phyloP scores from a whole-genome alignment of 2,888 invertebrate species.

The Phengaris alcon region DNA sequence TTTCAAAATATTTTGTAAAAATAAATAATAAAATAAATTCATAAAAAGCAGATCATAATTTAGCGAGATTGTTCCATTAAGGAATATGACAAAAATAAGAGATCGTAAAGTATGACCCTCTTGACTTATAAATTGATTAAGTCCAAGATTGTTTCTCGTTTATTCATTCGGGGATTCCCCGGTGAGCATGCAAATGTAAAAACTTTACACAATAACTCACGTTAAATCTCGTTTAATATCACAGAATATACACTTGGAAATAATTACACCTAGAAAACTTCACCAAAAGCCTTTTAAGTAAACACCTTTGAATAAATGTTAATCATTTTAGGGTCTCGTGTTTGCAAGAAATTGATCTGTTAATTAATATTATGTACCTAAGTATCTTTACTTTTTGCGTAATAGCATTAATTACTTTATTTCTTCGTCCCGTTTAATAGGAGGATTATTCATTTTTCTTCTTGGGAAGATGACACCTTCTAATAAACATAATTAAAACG shows the following conservation, averaged over 20 bases:
- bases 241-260: not conserved
- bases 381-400: not conserved
- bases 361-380: not conserved
- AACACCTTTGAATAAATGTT: constrained; percentile 8
- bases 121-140: constrained; percentile 26
- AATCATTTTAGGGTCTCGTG: not conserved
- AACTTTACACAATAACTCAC: constrained; percentile 28
- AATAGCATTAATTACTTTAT: not conserved
- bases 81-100: constrained; percentile 12
- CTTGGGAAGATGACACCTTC: too few relatives aligned
- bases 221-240: constrained; percentile 1
- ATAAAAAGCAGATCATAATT: constrained; percentile 14
- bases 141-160: constrained; percentile 25
- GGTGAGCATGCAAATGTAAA: constrained; percentile 18
- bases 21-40: not conserved
- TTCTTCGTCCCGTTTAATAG: not conserved
- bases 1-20: not conserved
- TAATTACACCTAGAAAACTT: constrained; percentile 4
- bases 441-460: too few relatives aligned
- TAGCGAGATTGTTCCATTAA: not conserved
- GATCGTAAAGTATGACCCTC: constrained; percentile 9
- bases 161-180: constrained; percentile 19
- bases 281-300: not conserved
- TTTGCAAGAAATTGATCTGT: not conserved
- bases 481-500: too few relatives aligned